Evolutionary conservation across 2,797 vertebrate genomes (phyloP), one percentile per base, ranked within the genome.

Genomic region (Typhlichthys subterraneus): DNA sequence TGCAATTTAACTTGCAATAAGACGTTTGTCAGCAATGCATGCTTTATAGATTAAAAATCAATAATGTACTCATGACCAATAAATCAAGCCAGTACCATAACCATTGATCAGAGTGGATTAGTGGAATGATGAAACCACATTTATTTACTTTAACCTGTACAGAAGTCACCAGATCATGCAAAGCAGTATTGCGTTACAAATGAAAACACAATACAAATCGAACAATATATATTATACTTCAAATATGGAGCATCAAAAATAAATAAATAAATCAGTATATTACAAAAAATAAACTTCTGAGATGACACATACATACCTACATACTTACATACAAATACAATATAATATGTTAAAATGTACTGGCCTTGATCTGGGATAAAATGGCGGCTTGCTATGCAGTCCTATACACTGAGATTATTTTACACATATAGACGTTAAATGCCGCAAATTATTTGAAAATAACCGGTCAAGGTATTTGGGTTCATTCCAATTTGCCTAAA

Each of bases 121-220:
- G 88, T 91, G 91, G 80, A 88, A 85, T 86, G 89, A 87, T 88
- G 82, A 83, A 87, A 90, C 88, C 92, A 94, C 94, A 93, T 91
- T 96, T 96, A 96, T 95, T 95, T 72, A 93, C 75, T 85, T 89
- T 83, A 64, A 91, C 89, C 88, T 92, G 83, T 92, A 92, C 89
- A 93, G 88, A 87, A 82, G 79, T 91, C 89, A 92, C 91, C 77
- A 86, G 70, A 72, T 94, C 96, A 98, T 97, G 96, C 96, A 94
- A 93, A 94, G 91, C 89, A 78, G 84, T 93, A 91, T 88, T 83
- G 89, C 84, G 71, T 84, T 84, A 89, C 81, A 84, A 91, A 87
- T 85, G 89, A 84, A 84, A 90, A 89, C 89, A 94, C 91, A 79
- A 76, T 91, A 88, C 86, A 84, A 90, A 92, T 87, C 80, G 75